phyloP scores from a whole-genome alignment of 2,113 vertebrate species.

The Thunnus maccoyii region DNA sequence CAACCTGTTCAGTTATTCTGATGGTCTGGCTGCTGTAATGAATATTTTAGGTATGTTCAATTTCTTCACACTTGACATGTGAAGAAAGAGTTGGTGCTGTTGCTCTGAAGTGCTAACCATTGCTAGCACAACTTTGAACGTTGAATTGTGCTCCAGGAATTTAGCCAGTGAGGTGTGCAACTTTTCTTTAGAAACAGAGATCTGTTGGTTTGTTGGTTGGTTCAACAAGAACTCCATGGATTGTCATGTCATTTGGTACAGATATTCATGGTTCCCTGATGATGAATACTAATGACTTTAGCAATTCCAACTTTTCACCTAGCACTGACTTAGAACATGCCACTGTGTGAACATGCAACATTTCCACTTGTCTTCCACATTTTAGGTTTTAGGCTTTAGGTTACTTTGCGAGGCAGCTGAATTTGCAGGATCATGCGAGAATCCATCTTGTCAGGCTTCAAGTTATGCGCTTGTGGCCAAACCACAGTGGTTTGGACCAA shows the following conservation, averaged over 20 bases:
- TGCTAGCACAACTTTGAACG: background rate
- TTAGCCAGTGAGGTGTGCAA: background rate
- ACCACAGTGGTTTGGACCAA: too few species aligned
- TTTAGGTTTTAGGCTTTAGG: too few species aligned
- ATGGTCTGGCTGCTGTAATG: slow-evolving; percentile 45
- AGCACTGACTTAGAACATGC: too few species aligned
- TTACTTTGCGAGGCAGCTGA: too few species aligned
- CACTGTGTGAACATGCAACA: too few species aligned
- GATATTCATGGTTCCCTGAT: background rate
- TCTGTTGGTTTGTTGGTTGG: background rate
- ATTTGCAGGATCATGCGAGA: too few species aligned
- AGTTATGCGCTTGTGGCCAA: too few species aligned
- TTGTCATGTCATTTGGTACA: background rate
- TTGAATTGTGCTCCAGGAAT: background rate
- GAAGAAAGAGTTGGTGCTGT: slow-evolving; percentile 23
- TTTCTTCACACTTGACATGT: slow-evolving; percentile 44
- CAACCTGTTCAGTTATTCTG: slow-evolving; percentile 60
- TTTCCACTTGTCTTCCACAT: too few species aligned
- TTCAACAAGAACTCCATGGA: background rate
- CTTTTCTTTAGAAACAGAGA: background rate
- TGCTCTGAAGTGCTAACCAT: background rate
- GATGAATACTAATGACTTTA: too few species aligned
- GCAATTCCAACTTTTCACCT: too few species aligned
- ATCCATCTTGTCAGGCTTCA: too few species aligned
- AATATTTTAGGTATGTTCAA: slow-evolving; percentile 67